Evolutionary conservation across 2,888 invertebrate species (phyloP).

Genomic region (Leptopilina syphax): DNA sequence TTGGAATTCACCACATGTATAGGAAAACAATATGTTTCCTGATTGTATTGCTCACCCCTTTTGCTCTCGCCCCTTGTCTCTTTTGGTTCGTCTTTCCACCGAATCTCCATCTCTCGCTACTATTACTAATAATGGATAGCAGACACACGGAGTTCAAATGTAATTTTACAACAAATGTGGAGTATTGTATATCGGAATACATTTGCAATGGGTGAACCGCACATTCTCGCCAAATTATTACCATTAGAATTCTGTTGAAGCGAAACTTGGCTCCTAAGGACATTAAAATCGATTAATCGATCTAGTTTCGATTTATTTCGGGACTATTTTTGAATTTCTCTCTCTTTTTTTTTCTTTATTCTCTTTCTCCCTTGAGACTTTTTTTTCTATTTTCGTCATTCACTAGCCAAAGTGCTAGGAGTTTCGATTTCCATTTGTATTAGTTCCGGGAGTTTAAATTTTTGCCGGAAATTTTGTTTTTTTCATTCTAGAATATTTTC

Average conservation of each 20-base stretch:
- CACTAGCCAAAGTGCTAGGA: too few relatives aligned
- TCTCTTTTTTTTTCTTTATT: neutral
- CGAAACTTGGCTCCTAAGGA: neutral
- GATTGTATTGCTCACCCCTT: conserved; percentile 48
- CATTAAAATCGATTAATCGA: conserved; percentile 25
- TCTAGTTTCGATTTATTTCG: neutral
- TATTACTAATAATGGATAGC: conserved; percentile 52
- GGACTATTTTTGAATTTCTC: neutral
- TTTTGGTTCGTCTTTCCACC: neutral
- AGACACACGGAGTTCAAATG: conserved; percentile 42
- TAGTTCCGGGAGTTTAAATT: neutral
- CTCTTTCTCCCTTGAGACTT: neutral
- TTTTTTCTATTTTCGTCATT: neutral
- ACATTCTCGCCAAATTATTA: conserved; percentile 9
- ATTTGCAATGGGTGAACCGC: neutral
- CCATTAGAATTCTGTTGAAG: neutral
- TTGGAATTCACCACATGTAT: conserved; percentile 43
- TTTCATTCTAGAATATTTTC: too few relatives aligned
- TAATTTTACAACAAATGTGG: conserved; percentile 22
- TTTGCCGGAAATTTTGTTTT: neutral
- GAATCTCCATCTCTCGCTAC: conserved; percentile 43
- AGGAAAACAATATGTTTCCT: conserved; percentile 55
- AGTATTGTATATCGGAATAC: conserved; percentile 17
- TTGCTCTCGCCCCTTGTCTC: too few relatives aligned
- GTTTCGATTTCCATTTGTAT: neutral